Base-by-base conservation (phyloP, 2,113 vertebrate species). In the Xenopus laevis region DNA sequence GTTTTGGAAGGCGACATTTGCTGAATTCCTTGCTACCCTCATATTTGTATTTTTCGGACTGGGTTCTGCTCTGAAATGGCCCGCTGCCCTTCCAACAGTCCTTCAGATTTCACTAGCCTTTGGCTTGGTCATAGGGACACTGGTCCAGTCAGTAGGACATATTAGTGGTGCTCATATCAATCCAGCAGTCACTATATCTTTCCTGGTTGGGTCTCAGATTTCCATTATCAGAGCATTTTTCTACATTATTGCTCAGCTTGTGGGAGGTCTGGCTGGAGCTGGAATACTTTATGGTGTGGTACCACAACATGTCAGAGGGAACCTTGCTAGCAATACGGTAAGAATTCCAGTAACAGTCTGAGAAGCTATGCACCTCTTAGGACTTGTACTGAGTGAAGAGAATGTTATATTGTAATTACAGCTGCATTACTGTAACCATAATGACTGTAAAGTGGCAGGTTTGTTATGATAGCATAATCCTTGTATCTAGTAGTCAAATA, bases 151-250 rank as follows among this genome's bases (percentile, higher is more conserved):
- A 0, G 20, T 81, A 20, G 79, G 79, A 21, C 78, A 72, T 30
- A 64, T 81, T 47, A 81, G 79, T 59, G 79, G 79, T 40, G 79
- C 64, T 15, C 64, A 81, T 45, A 66, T 81, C 23, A 81, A 81
- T 47, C 79, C 79, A 13, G 79, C 79, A 16, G 79, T 81, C 8
- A 77, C 79, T 8, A 21, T 79, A 55, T 73, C 77, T 21, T 78
- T 68, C 16, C 20, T 79, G 45, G 20, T 76, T 20, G 78, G 67
- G 65, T 74, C 72, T 33, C 68, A 76, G 1, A 71, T 79, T 27
- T 79, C 71, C 13, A 62, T 81, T 11, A 72, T 68, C 57, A 74
- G 77, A 47, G 46, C 63, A 30, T 45, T 66, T 7, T 65, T 79
- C 11, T 81, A 81, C 40, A 72, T 81, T 1, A 63, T 69, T 27